Percentiles rank a stretch among this genome's conserved stretches.
These are phyloP conservation scores for Ceraclea dissimilis DNA, from an alignment of 2,888 invertebrate species.

Conservation along the genomic window DNA sequence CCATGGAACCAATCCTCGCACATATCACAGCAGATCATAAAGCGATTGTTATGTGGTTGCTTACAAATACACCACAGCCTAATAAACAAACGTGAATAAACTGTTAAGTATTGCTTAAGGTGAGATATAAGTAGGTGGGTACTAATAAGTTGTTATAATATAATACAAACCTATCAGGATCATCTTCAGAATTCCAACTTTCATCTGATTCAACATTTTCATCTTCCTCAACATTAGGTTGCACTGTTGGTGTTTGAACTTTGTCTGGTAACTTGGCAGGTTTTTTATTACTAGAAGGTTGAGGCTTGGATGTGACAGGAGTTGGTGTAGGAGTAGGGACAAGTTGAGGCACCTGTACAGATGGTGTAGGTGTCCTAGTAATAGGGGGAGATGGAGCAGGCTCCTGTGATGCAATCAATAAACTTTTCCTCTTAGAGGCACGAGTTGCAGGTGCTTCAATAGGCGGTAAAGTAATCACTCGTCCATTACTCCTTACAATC, in stretches of 20 bases:
- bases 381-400: slow-evolving; percentile 3
- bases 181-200: slow-evolving; percentile 79
- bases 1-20: slow-evolving; percentile 98
- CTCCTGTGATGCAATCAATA: slow-evolving; percentile 27
- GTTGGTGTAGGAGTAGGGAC: slow-evolving; percentile 29
- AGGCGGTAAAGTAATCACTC: slow-evolving; percentile 70
- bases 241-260: slow-evolving; percentile 14
- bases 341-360: slow-evolving; percentile 28
- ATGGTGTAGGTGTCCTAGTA: not conserved
- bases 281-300: slow-evolving; percentile 24
- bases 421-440: slow-evolving; percentile 59
- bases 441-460: slow-evolving; percentile 78
- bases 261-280: not conserved
- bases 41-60: slow-evolving; percentile 90
- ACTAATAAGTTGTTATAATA: too few relatives aligned
- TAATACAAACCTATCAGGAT: slow-evolving; percentile 66
- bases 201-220: slow-evolving; percentile 54
- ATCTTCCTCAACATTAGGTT: slow-evolving; percentile 33
- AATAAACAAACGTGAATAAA: too few relatives aligned
- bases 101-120: too few relatives aligned
- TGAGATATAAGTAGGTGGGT: too few relatives aligned
- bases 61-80: slow-evolving; percentile 93
- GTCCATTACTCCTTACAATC: slow-evolving; percentile 65
- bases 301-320: slow-evolving; percentile 25
- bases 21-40: slow-evolving; percentile 95